Evolutionary conservation across 2,888 invertebrate species (phyloP).

Genomic region (Matsumyia berberina): DNA sequence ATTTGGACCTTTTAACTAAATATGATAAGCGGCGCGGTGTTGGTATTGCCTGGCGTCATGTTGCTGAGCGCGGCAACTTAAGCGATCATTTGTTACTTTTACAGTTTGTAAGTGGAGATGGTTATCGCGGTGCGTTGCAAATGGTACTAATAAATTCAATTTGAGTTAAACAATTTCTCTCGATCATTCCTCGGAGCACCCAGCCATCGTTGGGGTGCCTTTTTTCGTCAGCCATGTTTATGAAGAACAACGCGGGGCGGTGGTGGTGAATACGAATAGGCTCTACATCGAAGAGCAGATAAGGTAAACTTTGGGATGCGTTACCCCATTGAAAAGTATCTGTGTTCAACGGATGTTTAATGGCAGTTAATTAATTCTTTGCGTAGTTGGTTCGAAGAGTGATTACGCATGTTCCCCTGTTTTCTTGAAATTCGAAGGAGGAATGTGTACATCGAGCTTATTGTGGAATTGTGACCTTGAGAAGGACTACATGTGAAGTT

Average conservation of each 20-base stretch:
- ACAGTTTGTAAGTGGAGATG: constrained; percentile 73
- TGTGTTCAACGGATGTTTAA: constrained; percentile 33
- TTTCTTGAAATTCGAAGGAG: no score
- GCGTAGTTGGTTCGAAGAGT: not conserved
- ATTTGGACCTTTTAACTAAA: constrained; percentile 76
- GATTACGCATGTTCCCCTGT: not conserved
- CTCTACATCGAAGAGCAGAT: constrained; percentile 40
- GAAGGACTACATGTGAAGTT: no score
- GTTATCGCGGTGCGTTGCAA: constrained; percentile 71
- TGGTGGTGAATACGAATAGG: constrained; percentile 41
- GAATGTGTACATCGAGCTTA: no score
- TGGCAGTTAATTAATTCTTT: constrained; percentile 48
- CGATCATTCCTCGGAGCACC: not conserved
- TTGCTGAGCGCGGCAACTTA: constrained; percentile 65
- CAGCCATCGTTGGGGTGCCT: not conserved
- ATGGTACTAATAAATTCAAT: constrained; percentile 76
- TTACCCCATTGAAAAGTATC: constrained; percentile 18
- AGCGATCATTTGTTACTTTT: constrained; percentile 69
- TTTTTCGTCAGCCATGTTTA: constrained; percentile 33
- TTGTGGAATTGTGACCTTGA: no score
- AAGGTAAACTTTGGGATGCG: constrained; percentile 57
- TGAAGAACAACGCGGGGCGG: constrained; percentile 36
- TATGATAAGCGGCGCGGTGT: constrained; percentile 70
- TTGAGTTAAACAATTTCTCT: constrained; percentile 65
- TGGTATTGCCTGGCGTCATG: constrained; percentile 66